These are phyloP conservation scores for Microctonus aethiopoides DNA, from an alignment of 2,888 invertebrate species.

Conservation along the genomic window DNA sequence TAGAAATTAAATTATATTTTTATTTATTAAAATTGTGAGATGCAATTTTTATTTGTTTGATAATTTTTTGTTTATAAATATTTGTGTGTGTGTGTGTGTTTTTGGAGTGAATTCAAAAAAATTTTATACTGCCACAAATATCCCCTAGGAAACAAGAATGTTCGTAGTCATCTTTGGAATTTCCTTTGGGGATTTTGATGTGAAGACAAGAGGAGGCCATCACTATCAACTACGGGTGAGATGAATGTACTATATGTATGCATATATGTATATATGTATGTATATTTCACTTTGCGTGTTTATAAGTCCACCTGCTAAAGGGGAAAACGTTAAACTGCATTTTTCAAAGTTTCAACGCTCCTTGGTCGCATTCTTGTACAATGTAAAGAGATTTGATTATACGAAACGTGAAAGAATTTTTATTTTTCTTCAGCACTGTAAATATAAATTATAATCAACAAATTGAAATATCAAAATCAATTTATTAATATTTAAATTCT, in stretches of 20 bases:
- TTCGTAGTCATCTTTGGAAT: constrained; percentile 56
- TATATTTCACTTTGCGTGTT: too few relatives aligned
- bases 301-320: neutral
- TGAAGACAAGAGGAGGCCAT: neutral
- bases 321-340: constrained; percentile 38
- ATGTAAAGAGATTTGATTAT: constrained; percentile 63
- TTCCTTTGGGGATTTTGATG: constrained; percentile 37
- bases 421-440: constrained; percentile 40
- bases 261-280: neutral
- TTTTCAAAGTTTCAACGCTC: constrained; percentile 58
- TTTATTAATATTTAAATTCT: too few relatives aligned
- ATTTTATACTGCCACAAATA: constrained; percentile 20
- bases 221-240: neutral
- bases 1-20: too few relatives aligned
- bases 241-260: neutral
- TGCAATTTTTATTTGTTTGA: too few relatives aligned
- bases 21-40: too few relatives aligned
- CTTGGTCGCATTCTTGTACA: constrained; percentile 54
- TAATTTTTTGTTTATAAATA: too few relatives aligned
- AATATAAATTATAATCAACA: too few relatives aligned
- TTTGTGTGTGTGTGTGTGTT: neutral
- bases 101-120: neutral
- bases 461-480: too few relatives aligned
- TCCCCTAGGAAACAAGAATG: constrained; percentile 37
- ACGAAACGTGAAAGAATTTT: constrained; percentile 51